A percentile compares a stretch with the other conserved stretches of the same genome.
phyloP scores from a whole-genome alignment of 2,113 vertebrate species.

The Emydura subglobosa region DNA sequence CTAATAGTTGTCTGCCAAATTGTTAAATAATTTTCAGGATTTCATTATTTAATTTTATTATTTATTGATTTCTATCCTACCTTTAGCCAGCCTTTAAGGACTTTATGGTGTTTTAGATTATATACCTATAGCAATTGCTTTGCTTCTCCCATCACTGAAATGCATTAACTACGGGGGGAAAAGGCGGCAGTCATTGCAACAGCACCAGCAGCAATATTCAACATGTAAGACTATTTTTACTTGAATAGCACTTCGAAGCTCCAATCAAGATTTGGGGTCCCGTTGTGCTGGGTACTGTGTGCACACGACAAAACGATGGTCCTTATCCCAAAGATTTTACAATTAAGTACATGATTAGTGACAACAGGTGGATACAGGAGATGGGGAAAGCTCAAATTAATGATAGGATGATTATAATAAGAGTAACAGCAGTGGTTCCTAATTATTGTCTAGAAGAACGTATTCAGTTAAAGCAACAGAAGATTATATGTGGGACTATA shows the following conservation, averaged over 20 bases:
- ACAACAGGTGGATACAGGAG: conserved; percentile 58
- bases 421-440: conserved; percentile 44
- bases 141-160: background rate
- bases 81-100: conserved; percentile 29
- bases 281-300: background rate
- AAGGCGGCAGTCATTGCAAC: background rate
- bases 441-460: conserved; percentile 24
- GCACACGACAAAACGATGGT: background rate
- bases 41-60: background rate
- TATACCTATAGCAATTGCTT: background rate
- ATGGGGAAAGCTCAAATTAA: conserved; percentile 55
- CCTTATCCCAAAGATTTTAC: background rate
- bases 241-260: background rate
- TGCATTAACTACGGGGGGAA: background rate
- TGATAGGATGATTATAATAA: conserved; percentile 44
- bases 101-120: conserved; percentile 35
- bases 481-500: background rate
- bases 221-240: background rate
- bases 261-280: fast-evolving
- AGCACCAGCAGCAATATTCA: background rate
- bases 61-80: background rate
- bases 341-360: conserved; percentile 10
- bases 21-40: background rate
- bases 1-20: background rate
- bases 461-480: background rate